A percentile compares a stretch with the other conserved stretches of the same genome.
phyloP scores from a whole-genome alignment of 2,888 invertebrate genomes.

The Orthonevra nobilis region DNA sequence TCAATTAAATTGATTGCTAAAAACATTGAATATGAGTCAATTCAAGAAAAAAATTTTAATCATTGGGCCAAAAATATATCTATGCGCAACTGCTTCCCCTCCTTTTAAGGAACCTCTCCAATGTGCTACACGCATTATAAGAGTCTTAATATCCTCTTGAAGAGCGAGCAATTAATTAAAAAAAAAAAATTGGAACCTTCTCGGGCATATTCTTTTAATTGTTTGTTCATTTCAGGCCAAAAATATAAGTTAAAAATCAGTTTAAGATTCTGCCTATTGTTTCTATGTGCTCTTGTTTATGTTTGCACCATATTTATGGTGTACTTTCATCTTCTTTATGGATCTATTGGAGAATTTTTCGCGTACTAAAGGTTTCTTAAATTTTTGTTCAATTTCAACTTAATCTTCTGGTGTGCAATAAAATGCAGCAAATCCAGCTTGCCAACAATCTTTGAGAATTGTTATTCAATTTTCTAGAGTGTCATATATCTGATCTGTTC shows the following conservation, averaged over 20 bases:
- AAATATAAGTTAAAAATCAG: background rate
- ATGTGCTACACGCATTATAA: background rate
- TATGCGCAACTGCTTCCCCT: no score
- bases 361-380: slow-evolving; percentile 7
- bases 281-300: background rate
- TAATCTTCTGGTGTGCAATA: slow-evolving; percentile 32
- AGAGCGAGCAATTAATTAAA: no score
- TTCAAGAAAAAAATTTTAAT: background rate
- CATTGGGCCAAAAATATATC: no score
- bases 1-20: slow-evolving; percentile 43
- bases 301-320: background rate
- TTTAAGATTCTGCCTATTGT: background rate
- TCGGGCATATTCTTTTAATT: slow-evolving; percentile 43
- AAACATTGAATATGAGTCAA: slow-evolving; percentile 57
- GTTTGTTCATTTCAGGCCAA: slow-evolving; percentile 27
- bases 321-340: background rate
- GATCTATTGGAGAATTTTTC: background rate
- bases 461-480: background rate
- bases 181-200: slow-evolving; percentile 24
- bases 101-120: background rate
- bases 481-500: slow-evolving; percentile 1
- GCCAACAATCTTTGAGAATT: slow-evolving; percentile 43
- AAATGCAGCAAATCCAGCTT: slow-evolving; percentile 39
- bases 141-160: slow-evolving; percentile 4
- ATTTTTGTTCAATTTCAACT: slow-evolving; percentile 25